Evolutionary conservation across 2,888 invertebrate species (phyloP).

Genomic region (Eueremaeus valkanovi): DNA sequence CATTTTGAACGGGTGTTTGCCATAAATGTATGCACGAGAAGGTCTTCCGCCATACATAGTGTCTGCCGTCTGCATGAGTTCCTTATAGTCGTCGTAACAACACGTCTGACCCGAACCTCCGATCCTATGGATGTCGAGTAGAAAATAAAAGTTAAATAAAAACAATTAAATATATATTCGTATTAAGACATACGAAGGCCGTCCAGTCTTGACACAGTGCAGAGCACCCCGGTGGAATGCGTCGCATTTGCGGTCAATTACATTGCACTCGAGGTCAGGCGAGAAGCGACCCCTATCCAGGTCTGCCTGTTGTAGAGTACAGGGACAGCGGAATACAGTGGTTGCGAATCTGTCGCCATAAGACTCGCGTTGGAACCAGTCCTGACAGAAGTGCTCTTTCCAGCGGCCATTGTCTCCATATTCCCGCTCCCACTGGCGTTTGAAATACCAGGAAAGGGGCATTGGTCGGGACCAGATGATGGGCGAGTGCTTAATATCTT

Average conservation of each 20-base stretch:
- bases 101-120: slow-evolving; percentile 95
- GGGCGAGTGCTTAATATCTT: slow-evolving; percentile 63
- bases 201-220: slow-evolving; percentile 87
- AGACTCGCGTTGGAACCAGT: slow-evolving; percentile 82
- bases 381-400: slow-evolving; percentile 77
- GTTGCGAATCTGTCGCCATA: slow-evolving; percentile 67
- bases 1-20: slow-evolving; percentile 47
- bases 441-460: slow-evolving; percentile 88
- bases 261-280: slow-evolving; percentile 74
- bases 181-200: slow-evolving; percentile 69
- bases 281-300: slow-evolving; percentile 86
- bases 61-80: slow-evolving; percentile 89
- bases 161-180: slow-evolving; percentile 55
- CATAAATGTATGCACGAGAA: slow-evolving; percentile 50
- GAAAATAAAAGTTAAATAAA: neutral
- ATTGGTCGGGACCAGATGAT: slow-evolving; percentile 86
- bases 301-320: slow-evolving; percentile 81
- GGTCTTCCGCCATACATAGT: slow-evolving; percentile 83
- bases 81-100: slow-evolving; percentile 88
- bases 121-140: slow-evolving; percentile 57
- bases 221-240: slow-evolving; percentile 77
- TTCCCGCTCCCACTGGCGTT: slow-evolving; percentile 76
- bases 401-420: slow-evolving; percentile 67
- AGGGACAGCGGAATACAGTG: slow-evolving; percentile 66
- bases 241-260: slow-evolving; percentile 75